Base-by-base conservation (phyloP, 2,113 vertebrate genomes). In the Elephas maximus region DNA sequence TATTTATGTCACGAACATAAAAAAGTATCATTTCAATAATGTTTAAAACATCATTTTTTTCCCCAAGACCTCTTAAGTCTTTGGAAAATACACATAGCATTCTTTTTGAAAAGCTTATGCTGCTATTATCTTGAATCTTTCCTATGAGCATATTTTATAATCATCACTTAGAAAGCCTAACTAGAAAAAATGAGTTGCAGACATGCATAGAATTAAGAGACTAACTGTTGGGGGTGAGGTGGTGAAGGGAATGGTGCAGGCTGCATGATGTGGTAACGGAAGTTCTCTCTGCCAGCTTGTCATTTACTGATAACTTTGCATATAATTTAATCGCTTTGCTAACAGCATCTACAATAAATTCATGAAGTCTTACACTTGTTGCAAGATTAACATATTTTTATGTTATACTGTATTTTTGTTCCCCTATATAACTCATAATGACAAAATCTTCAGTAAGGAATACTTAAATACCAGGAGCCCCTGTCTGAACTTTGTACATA, bases 381-480 rank as follows among this genome's bases (percentile, higher is more conserved):
- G 23, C 9, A 77, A 73, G 21, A 28, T 63, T 62, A 62, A 62
- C 60, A 62, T 62, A 62, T 62, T 62, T 62, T 62, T 23, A 20
- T 62, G 21, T 62, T 62, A 62, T 17, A 57, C 12, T 57, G 53
- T 23, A 8, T 44, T 71, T 71, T n/a, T 53, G 24, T 77, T 80
- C 65, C 4, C 15, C 26, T 51, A 76, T 67, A 8, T 81, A 81
- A 79, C 9, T 82, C 15, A 81, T 6, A 87, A 21, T 76, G 11
- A 28, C 33, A 91, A 88, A 65, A 71, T 44, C 12, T 41, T 93
- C 30, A 88, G 79, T 73, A 88, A 95, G 20, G 5, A 60, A 93
- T 33, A 23, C 0, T 81, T 33, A 83, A 12, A 69, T 74, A 69
- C 3, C 44, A 88, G 5, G 17, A 91, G 23, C 6, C 5, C 5